Percentiles rank a stretch among this genome's conserved stretches.
phyloP scores from a whole-genome alignment of 2,113 vertebrate species.

The Rousettus leschenaultii region DNA sequence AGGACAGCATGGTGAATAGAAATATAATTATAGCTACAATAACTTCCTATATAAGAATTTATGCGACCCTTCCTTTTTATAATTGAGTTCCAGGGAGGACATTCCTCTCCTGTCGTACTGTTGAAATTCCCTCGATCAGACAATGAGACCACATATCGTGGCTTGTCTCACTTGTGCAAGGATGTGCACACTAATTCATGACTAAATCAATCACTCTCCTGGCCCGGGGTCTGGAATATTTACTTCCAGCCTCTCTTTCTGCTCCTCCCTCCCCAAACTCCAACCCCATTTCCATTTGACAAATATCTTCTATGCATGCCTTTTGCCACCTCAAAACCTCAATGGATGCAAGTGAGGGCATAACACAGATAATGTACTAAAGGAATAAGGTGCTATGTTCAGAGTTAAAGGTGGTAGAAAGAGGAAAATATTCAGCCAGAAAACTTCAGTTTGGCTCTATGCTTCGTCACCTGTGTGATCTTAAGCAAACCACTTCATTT shows the following conservation, averaged over 20 bases:
- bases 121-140: not conserved
- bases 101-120: not conserved
- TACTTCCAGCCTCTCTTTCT: not conserved
- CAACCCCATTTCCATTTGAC: not conserved
- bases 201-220: not conserved
- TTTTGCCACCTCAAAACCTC: not conserved
- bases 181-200: not conserved
- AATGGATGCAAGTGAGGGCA: not conserved
- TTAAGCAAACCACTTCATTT: not conserved
- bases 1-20: not conserved
- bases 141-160: not conserved
- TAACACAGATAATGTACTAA: not conserved
- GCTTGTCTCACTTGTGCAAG: not conserved
- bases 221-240: not conserved
- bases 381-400: not conserved
- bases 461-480: not conserved
- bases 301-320: not conserved
- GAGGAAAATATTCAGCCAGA: not conserved
- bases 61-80: not conserved
- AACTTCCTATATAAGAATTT: not conserved
- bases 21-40: not conserved
- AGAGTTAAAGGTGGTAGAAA: not conserved
- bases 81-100: constrained; percentile 9
- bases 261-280: not conserved
- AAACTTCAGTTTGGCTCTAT: not conserved